Evolutionary conservation across 1,140 invertebrate genomes (phyloP).

Genomic region (Drosophila virilis): DNA sequence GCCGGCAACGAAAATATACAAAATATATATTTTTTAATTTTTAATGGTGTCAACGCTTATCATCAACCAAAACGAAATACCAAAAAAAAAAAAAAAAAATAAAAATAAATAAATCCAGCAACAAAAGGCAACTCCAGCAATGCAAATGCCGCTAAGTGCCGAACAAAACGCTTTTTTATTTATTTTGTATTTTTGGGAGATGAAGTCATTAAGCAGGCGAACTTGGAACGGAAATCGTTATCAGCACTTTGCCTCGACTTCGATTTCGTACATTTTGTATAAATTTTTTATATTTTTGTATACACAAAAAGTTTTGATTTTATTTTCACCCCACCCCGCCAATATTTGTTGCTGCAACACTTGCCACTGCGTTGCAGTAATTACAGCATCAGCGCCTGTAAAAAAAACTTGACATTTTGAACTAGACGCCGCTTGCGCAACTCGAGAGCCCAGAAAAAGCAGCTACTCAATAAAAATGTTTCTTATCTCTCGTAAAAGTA

Average conservation of each 20-base stretch:
- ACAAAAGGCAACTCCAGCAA: constrained; percentile 31
- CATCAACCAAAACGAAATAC: constrained; percentile 41
- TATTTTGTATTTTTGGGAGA: constrained; percentile 30
- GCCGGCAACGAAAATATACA: constrained; percentile 29
- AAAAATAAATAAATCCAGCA: neutral
- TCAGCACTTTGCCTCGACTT: constrained; percentile 79
- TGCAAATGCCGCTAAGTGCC: constrained; percentile 69
- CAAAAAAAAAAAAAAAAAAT: constrained; percentile 44
- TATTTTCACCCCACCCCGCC: constrained; percentile 20
- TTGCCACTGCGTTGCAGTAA: constrained; percentile 50
- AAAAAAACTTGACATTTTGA: constrained; percentile 72
- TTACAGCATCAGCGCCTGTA: constrained; percentile 48
- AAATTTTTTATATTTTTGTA: constrained; percentile 28
- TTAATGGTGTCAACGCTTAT: constrained; percentile 81
- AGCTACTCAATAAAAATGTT: constrained; percentile 58
- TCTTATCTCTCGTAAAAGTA: constrained; percentile 75
- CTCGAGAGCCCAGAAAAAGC: constrained; percentile 18
- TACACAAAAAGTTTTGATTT: constrained; percentile 7
- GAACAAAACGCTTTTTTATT: constrained; percentile 69
- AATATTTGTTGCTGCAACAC: constrained; percentile 55
- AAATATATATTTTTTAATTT: constrained; percentile 71
- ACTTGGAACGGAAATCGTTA: constrained; percentile 70
- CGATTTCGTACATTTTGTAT: constrained; percentile 49
- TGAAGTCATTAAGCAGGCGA: constrained; percentile 64
- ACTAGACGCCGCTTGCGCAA: constrained; percentile 54